Evolutionary conservation across 2,888 invertebrate species (phyloP), one percentile per base, ranked within the genome.

Genomic region (Venusia cambrica): DNA sequence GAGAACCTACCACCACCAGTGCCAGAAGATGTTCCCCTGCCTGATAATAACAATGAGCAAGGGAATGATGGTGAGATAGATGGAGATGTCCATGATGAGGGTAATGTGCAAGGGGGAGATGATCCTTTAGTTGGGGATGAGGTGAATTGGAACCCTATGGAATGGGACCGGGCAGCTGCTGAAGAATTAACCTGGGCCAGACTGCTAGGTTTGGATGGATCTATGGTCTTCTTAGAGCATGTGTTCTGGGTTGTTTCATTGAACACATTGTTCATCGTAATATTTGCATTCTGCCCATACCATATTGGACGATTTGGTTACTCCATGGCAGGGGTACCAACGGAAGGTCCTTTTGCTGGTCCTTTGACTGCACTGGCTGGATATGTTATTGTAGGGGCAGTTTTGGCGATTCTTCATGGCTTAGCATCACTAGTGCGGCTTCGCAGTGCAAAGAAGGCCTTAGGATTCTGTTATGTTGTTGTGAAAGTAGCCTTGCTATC

Each of bases 131-230:
- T 89, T 14, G 91, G 92, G 2, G 93, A 94, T 62, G 94, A 94
- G 59, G 94, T 92, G 40, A 97, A 97, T 63, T 98, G 98, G 97
- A 98, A 98, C 77, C 98, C 97, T 0, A 97, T 98, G 90, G 98
- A 98, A 66, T 99, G 98, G 98, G 98, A 99, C 68, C 89, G 98
- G 45, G 97, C 97, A 0, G 97, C 98, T 0, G 97, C 96, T 5
- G 99, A 98, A 66, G 99, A 99, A 73, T 84, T 99, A 11, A 99
- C 99, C 0, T 99, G 99, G 99, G 99, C 99, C 70, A 90, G 98
- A 48, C 87, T 99, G 3, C 88, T 99, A 1, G 99, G 99, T 0
- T 80, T 99, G 4, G 99, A 99, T 77, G 99, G 99, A 0, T 98
- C 98, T 0, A 90, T 99, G 58, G 94, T 98, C 25, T 99, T 99